Evolutionary conservation across 2,113 vertebrate species (phyloP), one percentile per base, ranked within the genome.

Genomic region (Gymnogyps californianus): DNA sequence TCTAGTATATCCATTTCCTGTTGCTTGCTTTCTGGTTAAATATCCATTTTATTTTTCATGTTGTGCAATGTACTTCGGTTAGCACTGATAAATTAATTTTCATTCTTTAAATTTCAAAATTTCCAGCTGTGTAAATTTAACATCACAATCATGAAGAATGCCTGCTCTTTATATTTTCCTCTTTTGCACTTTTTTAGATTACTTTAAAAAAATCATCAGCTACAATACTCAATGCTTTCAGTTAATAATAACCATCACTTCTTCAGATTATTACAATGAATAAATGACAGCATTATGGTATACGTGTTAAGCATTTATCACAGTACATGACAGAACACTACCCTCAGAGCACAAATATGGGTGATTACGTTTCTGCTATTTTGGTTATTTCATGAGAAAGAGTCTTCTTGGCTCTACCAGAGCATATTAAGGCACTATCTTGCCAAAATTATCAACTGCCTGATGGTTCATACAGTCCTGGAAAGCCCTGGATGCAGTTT

Each of bases 391-490:
- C 57, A 25, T n/a, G 11, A 82, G 32, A 86, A 94, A 59, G 54
- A 36, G 9, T 6, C 49, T 58, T 69, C 71, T 81, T 83, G 76
- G 44, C 61, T 94, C 72, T 54, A 71, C 57, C 90, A 81, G 38
- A 87, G 83, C 62, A 59, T 36, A 24, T 80, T 55, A 77, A 92
- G 75, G 66, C 52, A 83, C 28, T 92, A 25, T 75, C 59, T 86
- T 54, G 67, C 65, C 95, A 92, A 93, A 97, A 93, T 67, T 80
- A 74, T 59, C 2, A 9, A 46, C 61, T 86, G 69, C n/a, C 69
- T 89, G 90, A 77, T 87, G 82, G 90, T 42, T 38, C 72, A 9
- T 59, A 42, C 34, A 70, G 44, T 87, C 67, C 91, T 95, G 86
- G 82, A 94, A 93, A 65, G 87, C 49, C 40, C 86, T 83, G 58